A percentile compares a stretch with the other conserved stretches of the same genome.
phyloP scores from a whole-genome alignment of 2,113 vertebrate genomes.

The Odontophorus gujanensis region DNA sequence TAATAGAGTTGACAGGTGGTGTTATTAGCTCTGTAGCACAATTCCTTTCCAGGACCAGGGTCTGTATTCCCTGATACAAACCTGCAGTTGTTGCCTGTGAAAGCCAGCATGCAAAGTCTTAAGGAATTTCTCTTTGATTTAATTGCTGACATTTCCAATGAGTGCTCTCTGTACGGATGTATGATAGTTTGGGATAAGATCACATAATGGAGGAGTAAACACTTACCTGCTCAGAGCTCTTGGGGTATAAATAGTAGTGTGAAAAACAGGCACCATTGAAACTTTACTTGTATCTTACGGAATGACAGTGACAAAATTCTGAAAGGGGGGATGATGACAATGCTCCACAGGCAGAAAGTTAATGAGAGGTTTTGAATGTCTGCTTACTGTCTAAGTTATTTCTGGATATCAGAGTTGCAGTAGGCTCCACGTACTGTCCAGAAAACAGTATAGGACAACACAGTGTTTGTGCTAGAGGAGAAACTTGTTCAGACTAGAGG shows the following conservation, averaged over 20 bases:
- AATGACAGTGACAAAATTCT: background rate
- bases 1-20: background rate
- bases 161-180: background rate
- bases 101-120: background rate
- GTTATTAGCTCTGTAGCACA: background rate
- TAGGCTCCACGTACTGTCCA: background rate
- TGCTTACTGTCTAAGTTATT: background rate
- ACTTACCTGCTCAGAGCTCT: background rate
- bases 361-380: background rate
- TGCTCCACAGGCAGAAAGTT: background rate
- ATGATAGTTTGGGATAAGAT: background rate
- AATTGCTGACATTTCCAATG: background rate
- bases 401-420: background rate
- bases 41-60: background rate
- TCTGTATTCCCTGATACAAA: background rate
- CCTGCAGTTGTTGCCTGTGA: background rate
- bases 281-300: background rate
- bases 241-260: background rate
- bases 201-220: accelerated
- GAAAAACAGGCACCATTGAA: background rate
- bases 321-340: background rate
- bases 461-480: background rate
- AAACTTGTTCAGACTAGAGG: background rate
- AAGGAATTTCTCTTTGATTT: slow-evolving; percentile 2
- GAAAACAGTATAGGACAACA: background rate